These are phyloP conservation scores for Ectropis grisescens DNA, from an alignment of 1,140 invertebrate genomes.

Conservation along the genomic window DNA sequence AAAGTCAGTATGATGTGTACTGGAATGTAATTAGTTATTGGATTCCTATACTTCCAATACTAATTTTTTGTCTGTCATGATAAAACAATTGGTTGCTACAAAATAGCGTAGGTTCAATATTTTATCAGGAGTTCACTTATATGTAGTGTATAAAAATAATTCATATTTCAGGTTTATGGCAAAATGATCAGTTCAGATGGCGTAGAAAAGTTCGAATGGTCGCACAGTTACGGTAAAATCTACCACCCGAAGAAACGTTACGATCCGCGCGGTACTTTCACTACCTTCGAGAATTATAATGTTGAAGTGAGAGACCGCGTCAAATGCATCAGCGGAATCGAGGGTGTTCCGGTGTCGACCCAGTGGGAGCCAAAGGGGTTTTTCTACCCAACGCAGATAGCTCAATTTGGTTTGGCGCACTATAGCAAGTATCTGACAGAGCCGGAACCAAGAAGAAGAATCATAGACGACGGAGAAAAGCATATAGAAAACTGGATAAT, in stretches of 20 bases:
- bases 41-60: too few species aligned
- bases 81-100: too few species aligned
- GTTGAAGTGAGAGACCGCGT: slow-evolving; percentile 87
- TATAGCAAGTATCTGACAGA: slow-evolving; percentile 95
- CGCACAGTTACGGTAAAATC: slow-evolving; percentile 94
- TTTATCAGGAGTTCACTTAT: too few species aligned
- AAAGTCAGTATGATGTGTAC: too few species aligned
- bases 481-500: slow-evolving; percentile 76
- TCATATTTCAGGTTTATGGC: slow-evolving; percentile 75
- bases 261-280: slow-evolving; percentile 89
- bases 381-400: slow-evolving; percentile 98
- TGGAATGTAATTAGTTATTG: too few species aligned
- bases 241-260: slow-evolving; percentile 91
- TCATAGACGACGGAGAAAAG: slow-evolving; percentile 83
- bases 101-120: too few species aligned
- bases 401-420: slow-evolving; percentile 97
- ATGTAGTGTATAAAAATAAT: too few species aligned
- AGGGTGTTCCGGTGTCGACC: slow-evolving; percentile 93
- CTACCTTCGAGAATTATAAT: slow-evolving; percentile 98
- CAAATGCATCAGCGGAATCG: slow-evolving; percentile 93
- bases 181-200: slow-evolving; percentile 80
- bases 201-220: slow-evolving; percentile 89
- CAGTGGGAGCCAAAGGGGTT: slow-evolving; percentile 96
- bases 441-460: slow-evolving; percentile 76
- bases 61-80: too few species aligned